These are phyloP conservation scores for Urechis unicinctus DNA, from an alignment of 2,888 invertebrate species.

Conservation along the genomic window DNA sequence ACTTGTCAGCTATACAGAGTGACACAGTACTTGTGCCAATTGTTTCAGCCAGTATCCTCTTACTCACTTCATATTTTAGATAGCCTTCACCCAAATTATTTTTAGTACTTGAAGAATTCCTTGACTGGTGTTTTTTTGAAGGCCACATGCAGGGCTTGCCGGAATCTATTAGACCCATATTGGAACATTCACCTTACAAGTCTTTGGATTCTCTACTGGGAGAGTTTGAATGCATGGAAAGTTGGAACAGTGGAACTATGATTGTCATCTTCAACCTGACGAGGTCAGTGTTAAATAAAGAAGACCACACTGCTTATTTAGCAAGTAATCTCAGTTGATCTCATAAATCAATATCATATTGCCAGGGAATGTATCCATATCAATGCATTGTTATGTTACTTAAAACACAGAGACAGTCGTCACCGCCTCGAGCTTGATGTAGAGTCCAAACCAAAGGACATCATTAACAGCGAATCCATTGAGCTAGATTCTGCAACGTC, in stretches of 20 bases:
- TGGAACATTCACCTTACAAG: slow-evolving; percentile 32
- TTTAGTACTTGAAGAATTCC: too few relatives aligned
- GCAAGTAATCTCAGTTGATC: too few relatives aligned
- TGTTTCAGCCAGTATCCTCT: too few relatives aligned
- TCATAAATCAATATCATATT: too few relatives aligned
- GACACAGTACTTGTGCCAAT: slow-evolving; percentile 45
- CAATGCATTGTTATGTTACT: too few relatives aligned
- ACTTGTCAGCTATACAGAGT: slow-evolving; percentile 30
- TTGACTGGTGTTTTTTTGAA: too few relatives aligned
- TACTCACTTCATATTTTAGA: too few relatives aligned
- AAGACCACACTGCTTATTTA: too few relatives aligned
- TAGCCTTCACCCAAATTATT: too few relatives aligned
- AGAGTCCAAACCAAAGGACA: slow-evolving; percentile 36
- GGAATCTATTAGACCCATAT: slow-evolving; percentile 36
- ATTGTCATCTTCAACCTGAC: slow-evolving; percentile 44
- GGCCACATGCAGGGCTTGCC: slow-evolving; percentile 9
- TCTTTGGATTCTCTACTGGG: slow-evolving; percentile 29
- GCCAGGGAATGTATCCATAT: too few relatives aligned
- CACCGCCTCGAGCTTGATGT: slow-evolving; percentile 49
- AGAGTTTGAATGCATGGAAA: slow-evolving; percentile 28
- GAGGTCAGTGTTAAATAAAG: slow-evolving; percentile 32
- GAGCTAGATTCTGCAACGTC: slow-evolving; percentile 34
- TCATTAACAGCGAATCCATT: slow-evolving; percentile 39
- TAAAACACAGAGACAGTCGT: too few relatives aligned
- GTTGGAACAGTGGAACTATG: slow-evolving; percentile 32